Percentiles rank a stretch among this genome's conserved stretches.
Conservation (phyloP, 2,797 vertebrate species). For the Lagocephalus sceleratus region DNA sequence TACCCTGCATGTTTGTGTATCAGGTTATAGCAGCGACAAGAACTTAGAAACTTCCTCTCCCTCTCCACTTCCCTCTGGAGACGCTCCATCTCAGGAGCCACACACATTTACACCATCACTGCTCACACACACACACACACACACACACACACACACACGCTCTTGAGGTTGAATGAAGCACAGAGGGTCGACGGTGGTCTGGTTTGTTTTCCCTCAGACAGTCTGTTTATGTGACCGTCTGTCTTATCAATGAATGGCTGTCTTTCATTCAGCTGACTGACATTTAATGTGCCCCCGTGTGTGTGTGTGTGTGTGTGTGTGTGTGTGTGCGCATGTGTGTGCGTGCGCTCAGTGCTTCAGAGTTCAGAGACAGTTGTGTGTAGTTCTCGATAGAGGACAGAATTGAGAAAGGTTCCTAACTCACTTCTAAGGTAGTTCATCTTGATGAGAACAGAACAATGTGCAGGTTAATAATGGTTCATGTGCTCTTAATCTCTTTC, state of each 20-base stretch:
- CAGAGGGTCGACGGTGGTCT: conserved; percentile 41
- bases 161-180: conserved; percentile 52
- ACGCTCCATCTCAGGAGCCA: conserved; percentile 37
- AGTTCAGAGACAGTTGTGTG: too few species aligned
- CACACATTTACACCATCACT: conserved; percentile 35
- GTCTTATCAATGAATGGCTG: conserved; percentile 69
- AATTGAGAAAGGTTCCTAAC: too few species aligned
- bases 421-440: not conserved
- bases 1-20: conserved; percentile 62
- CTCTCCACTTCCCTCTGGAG: conserved; percentile 29
- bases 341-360: not conserved
- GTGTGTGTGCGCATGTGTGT: not conserved
- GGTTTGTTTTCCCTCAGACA: conserved; percentile 61
- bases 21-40: conserved; percentile 60
- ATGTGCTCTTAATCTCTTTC: conserved; percentile 6
- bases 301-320: conserved; percentile 13
- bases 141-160: conserved; percentile 19
- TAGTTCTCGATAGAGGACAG: too few species aligned
- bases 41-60: conserved; percentile 53
- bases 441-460: not conserved
- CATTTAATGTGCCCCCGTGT: conserved; percentile 6
- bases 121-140: conserved; percentile 37
- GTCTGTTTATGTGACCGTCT: conserved; percentile 65
- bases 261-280: conserved; percentile 63
- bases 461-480: not conserved